These are phyloP conservation scores for Procapra przewalskii DNA, from an alignment of 2,113 vertebrate genomes.

Conservation along the genomic window DNA sequence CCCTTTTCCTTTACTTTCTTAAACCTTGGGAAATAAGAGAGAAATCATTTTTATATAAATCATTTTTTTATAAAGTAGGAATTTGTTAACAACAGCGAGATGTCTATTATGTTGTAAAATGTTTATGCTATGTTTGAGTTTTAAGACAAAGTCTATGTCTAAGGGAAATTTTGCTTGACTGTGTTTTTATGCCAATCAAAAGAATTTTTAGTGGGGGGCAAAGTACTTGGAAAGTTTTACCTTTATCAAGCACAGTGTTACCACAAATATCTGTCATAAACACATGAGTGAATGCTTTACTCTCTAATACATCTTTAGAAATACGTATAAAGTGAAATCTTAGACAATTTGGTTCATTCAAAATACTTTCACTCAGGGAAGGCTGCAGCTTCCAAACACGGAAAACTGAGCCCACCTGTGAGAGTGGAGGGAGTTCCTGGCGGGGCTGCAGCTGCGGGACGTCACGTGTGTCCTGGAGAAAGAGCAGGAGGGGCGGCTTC, in stretches of 20 bases:
- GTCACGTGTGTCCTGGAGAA: background rate
- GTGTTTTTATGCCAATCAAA: background rate
- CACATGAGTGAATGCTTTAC: background rate
- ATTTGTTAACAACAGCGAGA: no score
- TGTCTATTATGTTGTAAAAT: no score
- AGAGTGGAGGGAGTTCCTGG: background rate
- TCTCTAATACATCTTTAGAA: background rate
- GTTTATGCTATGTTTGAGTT: no score
- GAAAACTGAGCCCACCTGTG: background rate
- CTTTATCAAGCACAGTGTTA: background rate
- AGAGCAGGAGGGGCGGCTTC: conserved; percentile 81
- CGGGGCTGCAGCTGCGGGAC: fast-evolving
- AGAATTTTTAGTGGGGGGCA: background rate
- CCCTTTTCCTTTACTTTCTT: background rate
- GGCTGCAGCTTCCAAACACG: background rate
- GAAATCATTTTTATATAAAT: no score
- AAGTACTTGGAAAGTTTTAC: background rate
- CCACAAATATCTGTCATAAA: background rate
- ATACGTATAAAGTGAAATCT: no score
- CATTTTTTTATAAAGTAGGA: no score
- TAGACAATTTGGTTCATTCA: no score
- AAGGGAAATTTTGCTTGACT: no score
- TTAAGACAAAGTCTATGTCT: no score
- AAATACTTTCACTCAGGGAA: background rate
- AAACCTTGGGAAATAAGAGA: background rate